phyloP scores from a whole-genome alignment of 1,140 invertebrate species.

The Listronotus oregonensis region DNA sequence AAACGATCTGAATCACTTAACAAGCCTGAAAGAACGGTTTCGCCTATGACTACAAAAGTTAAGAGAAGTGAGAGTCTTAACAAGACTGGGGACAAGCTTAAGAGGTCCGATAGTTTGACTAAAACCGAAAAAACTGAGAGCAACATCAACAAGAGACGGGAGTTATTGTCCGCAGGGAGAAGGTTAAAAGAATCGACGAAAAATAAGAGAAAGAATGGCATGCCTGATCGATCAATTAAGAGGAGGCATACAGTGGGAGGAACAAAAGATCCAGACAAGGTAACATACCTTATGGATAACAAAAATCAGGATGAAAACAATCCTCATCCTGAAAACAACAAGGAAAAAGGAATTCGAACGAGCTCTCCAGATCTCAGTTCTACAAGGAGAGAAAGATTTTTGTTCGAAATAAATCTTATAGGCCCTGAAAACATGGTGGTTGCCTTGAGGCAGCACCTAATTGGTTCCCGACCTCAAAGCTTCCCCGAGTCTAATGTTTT shows the following conservation, averaged over 20 bases:
- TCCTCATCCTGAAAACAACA: constrained; percentile 58
- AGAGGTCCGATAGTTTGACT: constrained; percentile 70
- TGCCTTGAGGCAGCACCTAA: constrained; percentile 57
- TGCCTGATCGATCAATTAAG: constrained; percentile 79
- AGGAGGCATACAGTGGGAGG: constrained; percentile 90
- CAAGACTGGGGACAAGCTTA: constrained; percentile 61
- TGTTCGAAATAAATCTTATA: constrained; percentile 62
- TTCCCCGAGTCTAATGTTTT: constrained; percentile 62
- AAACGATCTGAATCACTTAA: constrained; percentile 68
- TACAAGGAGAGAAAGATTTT: constrained; percentile 56
- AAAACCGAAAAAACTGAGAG: constrained; percentile 83
- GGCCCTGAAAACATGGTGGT: constrained; percentile 62
- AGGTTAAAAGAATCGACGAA: constrained; percentile 64
- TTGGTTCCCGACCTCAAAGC: constrained; percentile 62
- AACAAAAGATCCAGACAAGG: constrained; percentile 80
- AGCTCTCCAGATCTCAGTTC: constrained; percentile 68
- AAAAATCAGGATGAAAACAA: constrained; percentile 60
- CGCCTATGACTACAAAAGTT: constrained; percentile 58
- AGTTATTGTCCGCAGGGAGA: constrained; percentile 59
- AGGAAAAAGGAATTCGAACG: constrained; percentile 61
- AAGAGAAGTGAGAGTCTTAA: constrained; percentile 64
- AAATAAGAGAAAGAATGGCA: constrained; percentile 74
- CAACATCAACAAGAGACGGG: constrained; percentile 74
- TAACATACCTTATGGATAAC: constrained; percentile 63
- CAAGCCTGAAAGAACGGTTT: constrained; percentile 59